A percentile compares a stretch with the other conserved stretches of the same genome.
Conservation (phyloP, 2,113 vertebrate genomes). For the Mormyrus lacerda region DNA sequence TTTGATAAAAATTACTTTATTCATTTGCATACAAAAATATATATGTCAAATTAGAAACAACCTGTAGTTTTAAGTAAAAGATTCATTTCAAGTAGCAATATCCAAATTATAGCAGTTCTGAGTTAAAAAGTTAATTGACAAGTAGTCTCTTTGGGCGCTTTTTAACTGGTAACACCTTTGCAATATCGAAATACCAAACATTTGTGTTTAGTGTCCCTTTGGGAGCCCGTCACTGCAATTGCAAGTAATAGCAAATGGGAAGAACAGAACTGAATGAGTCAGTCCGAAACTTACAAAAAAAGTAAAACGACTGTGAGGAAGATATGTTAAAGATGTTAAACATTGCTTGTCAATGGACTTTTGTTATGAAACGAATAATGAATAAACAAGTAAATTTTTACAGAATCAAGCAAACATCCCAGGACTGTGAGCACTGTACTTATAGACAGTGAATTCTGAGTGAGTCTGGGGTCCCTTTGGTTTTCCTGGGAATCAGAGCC, state of each 20-base stretch:
- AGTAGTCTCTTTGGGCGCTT: not conserved
- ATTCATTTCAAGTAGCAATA: not conserved
- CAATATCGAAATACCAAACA: not conserved
- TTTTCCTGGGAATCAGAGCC: slow-evolving; percentile 10
- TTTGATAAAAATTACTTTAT: not conserved
- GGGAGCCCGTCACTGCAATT: not conserved
- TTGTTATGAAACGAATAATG: not conserved
- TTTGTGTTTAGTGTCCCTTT: not conserved
- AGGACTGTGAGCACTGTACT: not conserved
- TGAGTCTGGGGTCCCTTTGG: not conserved
- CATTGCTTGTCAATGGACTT: not conserved
- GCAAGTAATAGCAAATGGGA: not conserved
- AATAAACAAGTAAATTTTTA: no score
- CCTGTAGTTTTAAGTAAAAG: not conserved
- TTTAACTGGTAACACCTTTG: not conserved
- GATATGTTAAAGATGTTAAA: not conserved
- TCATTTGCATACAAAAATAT: not conserved
- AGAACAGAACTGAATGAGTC: not conserved
- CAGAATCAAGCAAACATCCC: not conserved
- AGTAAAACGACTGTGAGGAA: not conserved
- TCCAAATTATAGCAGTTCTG: not conserved
- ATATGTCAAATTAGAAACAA: not conserved
- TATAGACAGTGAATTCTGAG: not conserved
- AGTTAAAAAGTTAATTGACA: not conserved
- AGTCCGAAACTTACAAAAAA: not conserved